Percentiles rank a stretch among this genome's conserved stretches.
Evolutionary conservation across 2,888 invertebrate species (phyloP).

Genomic region (Abrostola tripartita): DNA sequence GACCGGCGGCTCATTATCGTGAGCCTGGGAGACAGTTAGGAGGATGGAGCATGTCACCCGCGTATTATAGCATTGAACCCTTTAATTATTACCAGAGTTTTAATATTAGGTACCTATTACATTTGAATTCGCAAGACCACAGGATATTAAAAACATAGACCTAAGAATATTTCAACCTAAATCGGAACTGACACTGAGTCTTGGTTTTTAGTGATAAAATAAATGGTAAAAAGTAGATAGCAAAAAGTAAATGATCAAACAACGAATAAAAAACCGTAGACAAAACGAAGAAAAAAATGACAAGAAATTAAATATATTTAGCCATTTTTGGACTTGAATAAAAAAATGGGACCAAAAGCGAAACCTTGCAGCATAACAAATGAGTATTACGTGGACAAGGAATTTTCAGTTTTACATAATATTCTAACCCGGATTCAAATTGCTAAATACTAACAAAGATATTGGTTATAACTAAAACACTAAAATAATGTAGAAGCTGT

Average conservation of each 20-base stretch:
- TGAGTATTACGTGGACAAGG: constrained; percentile 3
- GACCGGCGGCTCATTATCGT: constrained; percentile 54
- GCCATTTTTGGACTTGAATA: constrained; percentile 10
- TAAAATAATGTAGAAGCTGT: constrained; percentile 12
- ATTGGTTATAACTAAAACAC: constrained; percentile 11
- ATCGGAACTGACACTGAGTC: not conserved
- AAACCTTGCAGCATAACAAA: constrained; percentile 29
- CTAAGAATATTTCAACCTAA: no score
- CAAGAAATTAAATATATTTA: constrained; percentile 4
- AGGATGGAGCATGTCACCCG: constrained; percentile 36
- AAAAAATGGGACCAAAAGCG: constrained; percentile 13
- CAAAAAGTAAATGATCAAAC: not conserved
- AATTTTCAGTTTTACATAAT: constrained; percentile 8
- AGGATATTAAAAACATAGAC: not conserved
- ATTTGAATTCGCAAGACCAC: constrained; percentile 5
- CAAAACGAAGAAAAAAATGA: constrained; percentile 3
- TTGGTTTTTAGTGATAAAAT: no score
- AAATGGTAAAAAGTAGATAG: no score
- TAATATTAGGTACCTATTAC: not conserved
- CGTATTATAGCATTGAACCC: constrained; percentile 20
- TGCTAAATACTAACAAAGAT: not conserved
- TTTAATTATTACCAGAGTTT: constrained; percentile 3
- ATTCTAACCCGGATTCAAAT: constrained; percentile 5
- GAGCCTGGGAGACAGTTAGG: constrained; percentile 60
- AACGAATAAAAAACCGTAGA: constrained; percentile 12